Evolutionary conservation across 2,113 vertebrate genomes (phyloP).

Genomic region (Silurus glanis): DNA sequence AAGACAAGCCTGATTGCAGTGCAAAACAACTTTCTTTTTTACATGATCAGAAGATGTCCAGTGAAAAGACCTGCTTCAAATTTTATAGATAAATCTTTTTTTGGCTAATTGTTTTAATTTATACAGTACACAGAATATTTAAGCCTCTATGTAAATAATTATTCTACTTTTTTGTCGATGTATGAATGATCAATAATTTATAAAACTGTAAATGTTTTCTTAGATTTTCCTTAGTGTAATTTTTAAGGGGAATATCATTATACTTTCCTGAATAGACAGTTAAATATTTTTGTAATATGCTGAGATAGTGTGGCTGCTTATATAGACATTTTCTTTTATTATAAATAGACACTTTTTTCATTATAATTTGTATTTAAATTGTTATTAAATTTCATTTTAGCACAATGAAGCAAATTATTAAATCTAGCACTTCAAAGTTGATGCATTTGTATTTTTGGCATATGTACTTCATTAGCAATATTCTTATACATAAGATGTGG

Average conservation of each 20-base stretch:
- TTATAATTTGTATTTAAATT: neutral
- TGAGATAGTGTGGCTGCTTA: neutral
- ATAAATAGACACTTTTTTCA: neutral
- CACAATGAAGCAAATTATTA: neutral
- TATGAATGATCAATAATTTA: neutral
- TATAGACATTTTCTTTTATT: neutral
- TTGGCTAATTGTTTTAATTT: neutral
- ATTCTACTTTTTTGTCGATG: neutral
- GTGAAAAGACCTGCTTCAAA: neutral
- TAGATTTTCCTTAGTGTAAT: neutral
- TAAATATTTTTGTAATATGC: neutral
- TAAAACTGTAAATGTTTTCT: neutral
- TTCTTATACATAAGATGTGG: neutral
- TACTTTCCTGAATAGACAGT: neutral
- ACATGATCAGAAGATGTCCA: neutral
- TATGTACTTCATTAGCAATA: neutral
- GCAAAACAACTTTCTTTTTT: neutral
- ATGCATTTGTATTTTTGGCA: neutral
- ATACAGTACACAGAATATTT: neutral
- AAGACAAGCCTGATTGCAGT: neutral
- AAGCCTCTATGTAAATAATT: neutral
- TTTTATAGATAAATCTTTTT: neutral
- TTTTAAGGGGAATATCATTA: neutral
- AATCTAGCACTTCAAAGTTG: neutral
- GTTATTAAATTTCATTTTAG: neutral